Conservation (phyloP, 1,140 invertebrate species). For the Pollicipes pollicipes region DNA sequence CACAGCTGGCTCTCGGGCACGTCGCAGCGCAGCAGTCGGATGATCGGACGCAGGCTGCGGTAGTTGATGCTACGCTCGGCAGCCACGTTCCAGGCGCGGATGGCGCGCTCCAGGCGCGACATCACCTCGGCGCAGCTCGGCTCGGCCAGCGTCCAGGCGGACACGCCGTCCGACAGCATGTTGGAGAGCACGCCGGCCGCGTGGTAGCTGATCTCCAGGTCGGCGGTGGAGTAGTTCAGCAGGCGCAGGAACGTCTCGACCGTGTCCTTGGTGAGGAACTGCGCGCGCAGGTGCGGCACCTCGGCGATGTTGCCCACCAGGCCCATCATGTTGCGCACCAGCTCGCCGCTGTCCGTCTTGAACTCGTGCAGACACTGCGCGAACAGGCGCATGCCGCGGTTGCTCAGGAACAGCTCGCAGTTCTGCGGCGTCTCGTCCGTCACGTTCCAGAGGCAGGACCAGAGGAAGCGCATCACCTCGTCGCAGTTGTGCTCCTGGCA, state of each 20-base stretch:
- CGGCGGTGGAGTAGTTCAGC: constrained; percentile 57
- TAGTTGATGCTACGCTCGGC: constrained; percentile 91
- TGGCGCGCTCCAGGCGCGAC: constrained; percentile 53
- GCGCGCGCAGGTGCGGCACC: constrained; percentile 58
- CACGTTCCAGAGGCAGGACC: constrained; percentile 97
- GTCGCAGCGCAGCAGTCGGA: constrained; percentile 89
- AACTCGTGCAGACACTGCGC: constrained; percentile 45
- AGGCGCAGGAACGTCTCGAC: constrained; percentile 69
- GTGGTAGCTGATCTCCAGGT: constrained; percentile 72
- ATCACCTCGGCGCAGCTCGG: constrained; percentile 56
- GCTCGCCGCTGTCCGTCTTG: constrained; percentile 53
- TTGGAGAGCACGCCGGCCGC: constrained; percentile 88
- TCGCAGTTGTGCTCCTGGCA: constrained; percentile 42
- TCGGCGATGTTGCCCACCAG: constrained; percentile 90
- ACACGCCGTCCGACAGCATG: constrained; percentile 75
- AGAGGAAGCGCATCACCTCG: constrained; percentile 89
- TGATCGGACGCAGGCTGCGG: constrained; percentile 77
- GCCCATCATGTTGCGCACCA: constrained; percentile 91
- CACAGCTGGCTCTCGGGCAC: constrained; percentile 83
- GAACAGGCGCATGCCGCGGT: constrained; percentile 70
- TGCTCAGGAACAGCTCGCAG: constrained; percentile 71
- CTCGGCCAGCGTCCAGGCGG: constrained; percentile 54
- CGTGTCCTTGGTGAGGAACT: constrained; percentile 68
- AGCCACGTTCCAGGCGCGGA: constrained; percentile 68
- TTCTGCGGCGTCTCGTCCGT: constrained; percentile 90